A percentile compares a stretch with the other conserved stretches of the same genome.
Conservation (phyloP, 1,140 invertebrate species). For the Caenorhabditis remanei region DNA sequence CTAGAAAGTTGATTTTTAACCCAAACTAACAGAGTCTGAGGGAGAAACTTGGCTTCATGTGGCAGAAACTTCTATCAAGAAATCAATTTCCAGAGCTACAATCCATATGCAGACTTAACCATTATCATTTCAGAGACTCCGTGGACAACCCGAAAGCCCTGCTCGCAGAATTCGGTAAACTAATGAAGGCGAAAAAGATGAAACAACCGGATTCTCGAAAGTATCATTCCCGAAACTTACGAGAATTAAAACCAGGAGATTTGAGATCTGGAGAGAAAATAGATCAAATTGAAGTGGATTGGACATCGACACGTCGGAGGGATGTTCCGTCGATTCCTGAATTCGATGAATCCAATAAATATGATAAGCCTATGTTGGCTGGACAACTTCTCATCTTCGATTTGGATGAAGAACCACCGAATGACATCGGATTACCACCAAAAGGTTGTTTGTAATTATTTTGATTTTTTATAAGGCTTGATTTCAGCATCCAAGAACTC, state of each 20-base stretch:
- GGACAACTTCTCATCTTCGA: constrained; percentile 76
- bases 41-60: no score
- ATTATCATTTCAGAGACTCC: constrained; percentile 68
- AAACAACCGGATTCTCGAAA: neutral
- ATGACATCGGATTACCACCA: neutral
- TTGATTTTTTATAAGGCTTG: no score
- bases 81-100: no score
- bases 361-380: constrained; percentile 73
- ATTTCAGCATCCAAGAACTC: constrained; percentile 10
- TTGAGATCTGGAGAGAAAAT: constrained; percentile 59
- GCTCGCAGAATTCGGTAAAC: constrained; percentile 69
- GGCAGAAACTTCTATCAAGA: no score
- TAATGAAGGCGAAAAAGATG: constrained; percentile 69
- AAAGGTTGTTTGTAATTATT: no score
- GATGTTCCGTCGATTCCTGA: constrained; percentile 41
- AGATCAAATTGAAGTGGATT: constrained; percentile 59
- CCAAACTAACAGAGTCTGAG: no score
- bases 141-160: constrained; percentile 73
- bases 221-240: constrained; percentile 39
- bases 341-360: constrained; percentile 10
- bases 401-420: constrained; percentile 75
- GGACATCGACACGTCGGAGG: constrained; percentile 52
- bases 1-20: no score
- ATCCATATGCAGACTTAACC: no score
- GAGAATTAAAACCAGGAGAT: constrained; percentile 61